Evolutionary conservation across 2,888 invertebrate species (phyloP).

Genomic region (Agonopterix heracliana): DNA sequence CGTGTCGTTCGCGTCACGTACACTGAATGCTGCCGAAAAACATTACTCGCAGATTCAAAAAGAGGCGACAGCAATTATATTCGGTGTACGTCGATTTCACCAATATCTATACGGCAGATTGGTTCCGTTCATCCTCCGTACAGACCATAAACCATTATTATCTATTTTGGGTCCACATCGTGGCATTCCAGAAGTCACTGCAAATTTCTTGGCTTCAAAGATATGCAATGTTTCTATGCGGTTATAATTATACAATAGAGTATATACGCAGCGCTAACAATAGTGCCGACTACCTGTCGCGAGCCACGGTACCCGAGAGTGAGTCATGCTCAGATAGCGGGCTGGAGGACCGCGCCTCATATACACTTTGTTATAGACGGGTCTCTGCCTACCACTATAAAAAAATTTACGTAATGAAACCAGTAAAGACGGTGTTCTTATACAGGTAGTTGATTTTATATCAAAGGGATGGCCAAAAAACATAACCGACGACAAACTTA

Average conservation of each 20-base stretch:
- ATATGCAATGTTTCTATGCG: slow-evolving; percentile 15
- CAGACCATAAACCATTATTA: no score
- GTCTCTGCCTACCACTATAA: background rate
- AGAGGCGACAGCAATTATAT: no score
- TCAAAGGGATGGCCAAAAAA: background rate
- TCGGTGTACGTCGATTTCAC: no score
- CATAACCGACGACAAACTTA: background rate
- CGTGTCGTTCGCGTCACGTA: no score
- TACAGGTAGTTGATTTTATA: background rate
- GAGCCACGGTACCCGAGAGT: background rate
- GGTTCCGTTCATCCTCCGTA: no score
- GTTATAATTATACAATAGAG: slow-evolving; percentile 16
- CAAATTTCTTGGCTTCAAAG: slow-evolving; percentile 13
- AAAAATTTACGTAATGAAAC: background rate
- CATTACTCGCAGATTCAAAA: no score
- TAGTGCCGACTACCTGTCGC: slow-evolving; percentile 6
- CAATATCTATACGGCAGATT: no score
- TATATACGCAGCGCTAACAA: slow-evolving; percentile 14
- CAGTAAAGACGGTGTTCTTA: background rate
- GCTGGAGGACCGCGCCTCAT: background rate
- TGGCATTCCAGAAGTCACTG: slow-evolving; percentile 12
- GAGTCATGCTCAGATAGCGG: background rate
- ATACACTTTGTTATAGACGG: background rate
- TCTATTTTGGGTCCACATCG: no score
- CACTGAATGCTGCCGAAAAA: no score